Evolutionary conservation across 2,113 vertebrate species (phyloP).

Genomic region (Stercorarius parasiticus): DNA sequence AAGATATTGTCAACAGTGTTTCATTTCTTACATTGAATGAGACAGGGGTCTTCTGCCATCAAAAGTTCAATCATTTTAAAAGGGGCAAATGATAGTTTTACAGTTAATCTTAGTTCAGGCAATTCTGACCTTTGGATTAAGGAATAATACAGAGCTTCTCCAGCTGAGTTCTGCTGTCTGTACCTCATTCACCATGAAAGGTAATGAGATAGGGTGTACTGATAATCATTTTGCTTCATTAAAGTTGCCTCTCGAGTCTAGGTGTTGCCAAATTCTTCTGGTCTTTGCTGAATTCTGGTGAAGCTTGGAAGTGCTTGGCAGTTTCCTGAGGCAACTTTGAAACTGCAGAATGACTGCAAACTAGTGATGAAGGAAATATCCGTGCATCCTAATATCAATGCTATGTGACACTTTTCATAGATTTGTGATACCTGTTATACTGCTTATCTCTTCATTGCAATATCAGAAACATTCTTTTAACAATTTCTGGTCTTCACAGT

Average conservation of each 20-base stretch:
- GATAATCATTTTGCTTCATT: neutral
- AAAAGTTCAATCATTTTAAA: neutral
- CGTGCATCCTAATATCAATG: neutral
- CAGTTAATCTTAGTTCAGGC: neutral
- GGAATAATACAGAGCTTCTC: neutral
- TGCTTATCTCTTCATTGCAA: neutral
- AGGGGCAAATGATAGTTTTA: neutral
- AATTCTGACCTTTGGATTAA: neutral
- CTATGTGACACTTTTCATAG: neutral
- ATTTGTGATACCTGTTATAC: neutral
- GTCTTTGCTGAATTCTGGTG: neutral
- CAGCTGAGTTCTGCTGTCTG: neutral
- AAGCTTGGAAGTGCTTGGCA: neutral
- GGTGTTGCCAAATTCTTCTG: neutral
- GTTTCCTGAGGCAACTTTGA: neutral
- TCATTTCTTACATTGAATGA: neutral
- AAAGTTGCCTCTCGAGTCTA: neutral
- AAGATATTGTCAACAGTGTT: neutral
- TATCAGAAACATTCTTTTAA: neutral
- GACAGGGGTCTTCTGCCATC: neutral
- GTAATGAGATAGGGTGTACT: neutral
- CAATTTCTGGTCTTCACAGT: neutral
- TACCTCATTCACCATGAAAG: neutral
- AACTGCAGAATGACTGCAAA: neutral
- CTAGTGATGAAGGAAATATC: neutral